phyloP scores from a whole-genome alignment of 2,888 invertebrate species.

The Idaea dimidiata region DNA sequence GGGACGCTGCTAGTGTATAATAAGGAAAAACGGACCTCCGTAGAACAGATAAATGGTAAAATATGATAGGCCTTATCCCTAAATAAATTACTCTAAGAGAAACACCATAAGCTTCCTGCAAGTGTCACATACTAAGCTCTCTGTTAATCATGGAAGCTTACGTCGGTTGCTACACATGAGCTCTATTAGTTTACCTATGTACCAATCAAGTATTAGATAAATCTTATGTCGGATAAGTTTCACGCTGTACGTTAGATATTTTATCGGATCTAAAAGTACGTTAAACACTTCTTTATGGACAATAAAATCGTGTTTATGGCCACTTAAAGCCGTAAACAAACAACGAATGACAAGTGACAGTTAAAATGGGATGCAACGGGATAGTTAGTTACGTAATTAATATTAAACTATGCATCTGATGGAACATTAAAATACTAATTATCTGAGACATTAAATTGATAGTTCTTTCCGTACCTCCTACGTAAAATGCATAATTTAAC shows the following conservation, averaged over 20 bases:
- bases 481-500: background rate
- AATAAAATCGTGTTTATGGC: conserved; percentile 23
- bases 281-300: conserved; percentile 14
- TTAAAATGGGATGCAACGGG: conserved; percentile 24
- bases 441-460: background rate
- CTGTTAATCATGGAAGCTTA: background rate
- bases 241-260: background rate
- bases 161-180: background rate
- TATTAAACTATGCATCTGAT: background rate
- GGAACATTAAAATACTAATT: background rate
- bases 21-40: too few species aligned
- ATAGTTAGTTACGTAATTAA: background rate
- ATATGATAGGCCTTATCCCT: too few species aligned
- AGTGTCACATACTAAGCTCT: background rate
- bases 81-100: too few species aligned
- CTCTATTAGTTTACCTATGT: background rate
- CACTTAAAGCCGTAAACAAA: conserved; percentile 23
- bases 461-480: background rate
- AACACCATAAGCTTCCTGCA: too few species aligned
- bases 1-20: too few species aligned
- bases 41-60: too few species aligned
- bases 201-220: background rate
- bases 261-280: background rate
- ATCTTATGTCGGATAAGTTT: conserved; percentile 16
- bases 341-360: conserved; percentile 17